phyloP scores from a whole-genome alignment of 2,888 invertebrate genomes.

The Rhamnusium bicolor region DNA sequence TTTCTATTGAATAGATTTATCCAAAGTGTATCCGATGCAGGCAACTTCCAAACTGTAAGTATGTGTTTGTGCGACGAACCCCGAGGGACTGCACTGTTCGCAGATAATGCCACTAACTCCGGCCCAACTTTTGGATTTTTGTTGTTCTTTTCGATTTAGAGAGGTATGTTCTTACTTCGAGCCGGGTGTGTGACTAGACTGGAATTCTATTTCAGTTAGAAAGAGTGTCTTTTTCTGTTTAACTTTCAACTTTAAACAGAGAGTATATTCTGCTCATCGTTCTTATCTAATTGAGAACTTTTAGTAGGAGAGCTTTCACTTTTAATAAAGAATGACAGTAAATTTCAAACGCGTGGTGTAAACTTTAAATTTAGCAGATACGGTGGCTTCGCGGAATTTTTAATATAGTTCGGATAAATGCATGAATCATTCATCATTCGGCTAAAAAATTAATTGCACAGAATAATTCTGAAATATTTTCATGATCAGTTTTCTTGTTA shows the following conservation, averaged over 20 bases:
- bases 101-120: conserved; percentile 66
- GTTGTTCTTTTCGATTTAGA: conserved; percentile 67
- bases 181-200: conserved; percentile 64
- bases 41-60: conserved; percentile 61
- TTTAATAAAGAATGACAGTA: conserved; percentile 32
- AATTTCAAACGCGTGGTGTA: conserved; percentile 23
- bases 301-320: conserved; percentile 46
- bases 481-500: no score
- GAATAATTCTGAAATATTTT: neutral
- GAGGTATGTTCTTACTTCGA: conserved; percentile 62
- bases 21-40: conserved; percentile 59
- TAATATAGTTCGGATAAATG: conserved; percentile 14
- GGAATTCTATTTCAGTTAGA: conserved; percentile 54
- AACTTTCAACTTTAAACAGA: conserved; percentile 46
- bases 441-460: neutral
- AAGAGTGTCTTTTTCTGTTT: conserved; percentile 53
- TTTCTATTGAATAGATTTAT: conserved; percentile 58
- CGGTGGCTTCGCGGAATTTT: conserved; percentile 12
- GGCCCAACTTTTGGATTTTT: conserved; percentile 63
- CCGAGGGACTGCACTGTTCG: conserved; percentile 62
- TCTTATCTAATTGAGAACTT: conserved; percentile 50
- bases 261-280: conserved; percentile 44
- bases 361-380: conserved; percentile 24
- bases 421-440: conserved; percentile 14
- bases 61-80: conserved; percentile 60